Evolutionary conservation across 2,113 vertebrate species (phyloP).

Genomic region (Melozone crissalis): DNA sequence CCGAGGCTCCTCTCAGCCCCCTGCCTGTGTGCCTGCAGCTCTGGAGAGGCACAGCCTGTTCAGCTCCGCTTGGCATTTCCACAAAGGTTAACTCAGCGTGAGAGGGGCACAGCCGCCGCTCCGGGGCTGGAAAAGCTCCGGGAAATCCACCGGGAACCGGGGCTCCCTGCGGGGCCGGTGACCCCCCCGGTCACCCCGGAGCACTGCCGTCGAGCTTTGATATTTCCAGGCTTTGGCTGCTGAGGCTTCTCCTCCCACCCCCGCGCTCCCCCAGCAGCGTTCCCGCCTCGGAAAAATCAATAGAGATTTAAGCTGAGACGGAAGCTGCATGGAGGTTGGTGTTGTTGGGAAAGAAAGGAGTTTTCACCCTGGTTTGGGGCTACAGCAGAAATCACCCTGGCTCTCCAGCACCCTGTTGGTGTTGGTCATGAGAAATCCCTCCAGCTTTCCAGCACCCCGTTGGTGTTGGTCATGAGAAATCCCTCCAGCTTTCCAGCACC

Average conservation of each 20-base stretch:
- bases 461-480: too few relatives aligned
- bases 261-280: not conserved
- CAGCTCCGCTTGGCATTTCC: slow-evolving; percentile 21
- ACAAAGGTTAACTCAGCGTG: slow-evolving; percentile 39
- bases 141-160: not conserved
- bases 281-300: not conserved
- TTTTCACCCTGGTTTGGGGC: not conserved
- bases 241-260: not conserved
- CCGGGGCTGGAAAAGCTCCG: not conserved
- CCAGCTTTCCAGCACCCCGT: too few relatives aligned
- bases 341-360: rapidly evolving
- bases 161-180: not conserved
- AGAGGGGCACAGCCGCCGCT: not conserved
- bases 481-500: too few relatives aligned
- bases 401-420: too few relatives aligned
- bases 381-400: not conserved
- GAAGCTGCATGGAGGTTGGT: not conserved
- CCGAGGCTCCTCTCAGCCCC: slow-evolving; percentile 7
- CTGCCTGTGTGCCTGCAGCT: slow-evolving; percentile 22
- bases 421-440: not conserved
- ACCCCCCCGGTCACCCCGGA: not conserved
- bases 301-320: not conserved
- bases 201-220: rapidly evolving
- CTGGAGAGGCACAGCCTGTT: slow-evolving; percentile 21
- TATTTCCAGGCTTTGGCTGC: not conserved